phyloP scores from a whole-genome alignment of 1,140 invertebrate genomes.

The Drosophila persimilis region DNA sequence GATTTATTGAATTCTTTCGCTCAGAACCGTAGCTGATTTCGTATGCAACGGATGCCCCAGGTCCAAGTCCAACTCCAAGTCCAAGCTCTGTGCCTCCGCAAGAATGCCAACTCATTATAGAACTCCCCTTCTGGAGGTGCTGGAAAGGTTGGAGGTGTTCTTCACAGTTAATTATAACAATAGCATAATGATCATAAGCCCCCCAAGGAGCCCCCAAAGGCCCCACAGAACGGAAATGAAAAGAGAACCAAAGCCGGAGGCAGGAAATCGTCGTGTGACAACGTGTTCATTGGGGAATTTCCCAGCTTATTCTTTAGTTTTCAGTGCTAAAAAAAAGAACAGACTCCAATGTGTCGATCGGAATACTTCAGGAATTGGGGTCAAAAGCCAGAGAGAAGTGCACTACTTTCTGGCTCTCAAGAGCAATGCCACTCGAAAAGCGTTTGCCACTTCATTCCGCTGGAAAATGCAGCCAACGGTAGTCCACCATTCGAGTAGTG shows the following conservation, averaged over 20 bases:
- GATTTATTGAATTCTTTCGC: conserved; percentile 70
- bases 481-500: conserved; percentile 31
- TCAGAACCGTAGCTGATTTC: conserved; percentile 54
- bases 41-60: conserved; percentile 64
- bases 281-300: conserved; percentile 66
- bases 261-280: conserved; percentile 29
- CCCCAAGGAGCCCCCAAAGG: not conserved
- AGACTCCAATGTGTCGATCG: not conserved
- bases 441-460: too few relatives aligned
- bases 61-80: not conserved
- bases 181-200: conserved; percentile 61
- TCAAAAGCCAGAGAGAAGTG: conserved; percentile 56
- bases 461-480: conserved; percentile 49
- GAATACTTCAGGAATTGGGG: conserved; percentile 36
- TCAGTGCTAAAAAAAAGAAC: conserved; percentile 54
- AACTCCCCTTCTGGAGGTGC: not conserved
- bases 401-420: conserved; percentile 24
- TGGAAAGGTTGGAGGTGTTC: conserved; percentile 1
- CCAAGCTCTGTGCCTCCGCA: conserved; percentile 17
- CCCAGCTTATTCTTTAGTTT: conserved; percentile 50
- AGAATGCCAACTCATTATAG: conserved; percentile 77
- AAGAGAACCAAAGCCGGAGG: conserved; percentile 32
- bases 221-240: conserved; percentile 53
- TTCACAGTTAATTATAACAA: conserved; percentile 77
- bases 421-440: conserved; percentile 7